Evolutionary conservation across 1,140 invertebrate genomes (phyloP), one percentile per base, ranked within the genome.

Genomic region (Cecropterus lyciades): DNA sequence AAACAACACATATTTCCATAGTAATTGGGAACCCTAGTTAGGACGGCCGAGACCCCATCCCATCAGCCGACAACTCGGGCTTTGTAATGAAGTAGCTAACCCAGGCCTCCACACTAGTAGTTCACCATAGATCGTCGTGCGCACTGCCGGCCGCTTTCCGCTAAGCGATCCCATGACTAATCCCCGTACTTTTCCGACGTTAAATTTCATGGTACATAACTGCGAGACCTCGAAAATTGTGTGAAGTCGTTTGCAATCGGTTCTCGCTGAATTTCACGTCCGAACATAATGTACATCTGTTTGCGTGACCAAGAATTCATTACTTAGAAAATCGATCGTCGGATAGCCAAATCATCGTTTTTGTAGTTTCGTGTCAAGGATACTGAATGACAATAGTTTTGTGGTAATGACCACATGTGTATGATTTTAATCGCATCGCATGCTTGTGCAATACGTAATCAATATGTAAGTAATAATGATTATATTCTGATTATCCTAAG

Each of bases 21-120:
- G 33, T 37, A 37, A 4, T 37, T n/a, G 33, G 33, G 11, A 37
- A 37, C 33, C 33, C 33, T 37, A 37, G 33, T 1, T 11, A 11
- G 75, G 69, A 69, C 73, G 79, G 79, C 82, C 79, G 69, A 79
- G 85, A 83, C 83, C 80, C 78, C 81, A 79, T 82, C 80, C 80
- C 77, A 83, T 82, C 73, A 77, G 67, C 69, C 73, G 77, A 63
- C 53, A 51, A 71, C 62, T 68, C 46, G 33, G 14, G 42, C 37
- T n/a, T 40, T 43, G 40, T 43, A 43, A 43, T 14, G 33, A 43
- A 14, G 11, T 1, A 27, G 33, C 17, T 46, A 45, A 52, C 51
- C 63, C 60, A 67, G 20, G 56, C 68, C 53, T 74, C 69, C 71
- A 65, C 15, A 42, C 52, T 42, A 55, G 16, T 67, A 87, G 85